A percentile compares a stretch with the other conserved stretches of the same genome.
These are phyloP conservation scores for Antheraea assamensis DNA, from an alignment of 2,888 invertebrate genomes.

Conservation along the genomic window DNA sequence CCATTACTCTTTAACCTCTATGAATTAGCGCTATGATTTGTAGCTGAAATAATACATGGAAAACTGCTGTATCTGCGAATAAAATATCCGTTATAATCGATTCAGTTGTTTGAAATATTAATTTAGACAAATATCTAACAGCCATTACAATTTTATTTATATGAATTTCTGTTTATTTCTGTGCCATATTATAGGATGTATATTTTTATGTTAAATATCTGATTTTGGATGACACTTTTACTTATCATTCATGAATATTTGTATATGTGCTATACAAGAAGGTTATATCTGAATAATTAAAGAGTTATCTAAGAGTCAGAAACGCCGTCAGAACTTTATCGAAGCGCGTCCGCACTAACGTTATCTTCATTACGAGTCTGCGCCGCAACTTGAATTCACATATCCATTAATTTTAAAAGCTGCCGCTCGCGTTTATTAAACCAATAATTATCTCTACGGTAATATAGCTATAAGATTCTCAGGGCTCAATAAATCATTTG, in stretches of 20 bases:
- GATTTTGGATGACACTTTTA: conserved; percentile 29
- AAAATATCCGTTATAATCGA: too few species aligned
- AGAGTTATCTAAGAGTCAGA: conserved; percentile 66
- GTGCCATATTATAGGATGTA: neutral
- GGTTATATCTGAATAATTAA: conserved; percentile 74
- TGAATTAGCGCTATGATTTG: too few species aligned
- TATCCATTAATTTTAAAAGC: conserved; percentile 77
- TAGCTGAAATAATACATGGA: too few species aligned
- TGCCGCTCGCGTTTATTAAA: conserved; percentile 65
- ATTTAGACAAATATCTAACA: too few species aligned
- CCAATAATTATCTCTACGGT: conserved; percentile 69
- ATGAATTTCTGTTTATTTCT: neutral
- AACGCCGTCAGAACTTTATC: conserved; percentile 76
- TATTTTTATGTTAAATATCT: neutral
- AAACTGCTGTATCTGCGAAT: too few species aligned
- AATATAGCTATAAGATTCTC: conserved; percentile 58
- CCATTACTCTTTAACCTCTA: too few species aligned
- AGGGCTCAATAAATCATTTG: conserved; percentile 63
- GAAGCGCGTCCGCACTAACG: conserved; percentile 59
- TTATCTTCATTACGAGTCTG: conserved; percentile 77
- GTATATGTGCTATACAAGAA: conserved; percentile 49
- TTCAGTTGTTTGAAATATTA: too few species aligned
- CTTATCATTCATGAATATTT: conserved; percentile 46
- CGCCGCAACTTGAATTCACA: conserved; percentile 72
- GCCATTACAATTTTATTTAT: too few species aligned